Percentiles rank a stretch among this genome's conserved stretches.
Evolutionary conservation across 2,797 vertebrate species (phyloP).

Genomic region (Australoheros facetus): DNA sequence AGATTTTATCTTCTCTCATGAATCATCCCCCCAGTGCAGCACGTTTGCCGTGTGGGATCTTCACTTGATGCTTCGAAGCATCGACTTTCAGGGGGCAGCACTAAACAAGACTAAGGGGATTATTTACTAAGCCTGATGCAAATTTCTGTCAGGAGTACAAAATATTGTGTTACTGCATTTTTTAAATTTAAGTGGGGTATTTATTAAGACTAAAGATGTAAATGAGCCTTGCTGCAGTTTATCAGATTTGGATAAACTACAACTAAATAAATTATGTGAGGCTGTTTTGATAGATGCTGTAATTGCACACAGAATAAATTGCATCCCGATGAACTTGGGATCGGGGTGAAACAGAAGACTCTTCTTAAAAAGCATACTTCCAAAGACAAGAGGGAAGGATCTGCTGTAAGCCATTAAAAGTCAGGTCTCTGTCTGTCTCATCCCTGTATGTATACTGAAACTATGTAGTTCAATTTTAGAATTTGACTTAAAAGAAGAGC

Average conservation of each 20-base stretch:
- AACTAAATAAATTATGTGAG: background rate
- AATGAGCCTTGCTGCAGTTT: background rate
- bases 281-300: background rate
- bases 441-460: background rate
- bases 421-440: background rate
- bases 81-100: background rate
- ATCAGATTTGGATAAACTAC: constrained; percentile 2
- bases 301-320: background rate
- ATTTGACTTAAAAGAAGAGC: background rate
- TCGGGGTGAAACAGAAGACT: background rate
- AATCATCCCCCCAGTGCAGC: background rate
- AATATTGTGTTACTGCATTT: background rate
- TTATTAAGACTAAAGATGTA: constrained; percentile 7
- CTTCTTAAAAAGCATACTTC: background rate
- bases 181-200: background rate
- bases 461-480: background rate
- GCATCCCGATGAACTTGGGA: background rate
- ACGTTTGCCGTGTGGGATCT: background rate
- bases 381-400: background rate
- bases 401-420: fast-evolving
- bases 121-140: background rate
- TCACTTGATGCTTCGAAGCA: background rate
- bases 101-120: background rate
- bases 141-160: background rate
- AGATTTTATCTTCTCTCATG: background rate